phyloP scores from a whole-genome alignment of 1,140 invertebrate species.

The Bombus huntii region DNA sequence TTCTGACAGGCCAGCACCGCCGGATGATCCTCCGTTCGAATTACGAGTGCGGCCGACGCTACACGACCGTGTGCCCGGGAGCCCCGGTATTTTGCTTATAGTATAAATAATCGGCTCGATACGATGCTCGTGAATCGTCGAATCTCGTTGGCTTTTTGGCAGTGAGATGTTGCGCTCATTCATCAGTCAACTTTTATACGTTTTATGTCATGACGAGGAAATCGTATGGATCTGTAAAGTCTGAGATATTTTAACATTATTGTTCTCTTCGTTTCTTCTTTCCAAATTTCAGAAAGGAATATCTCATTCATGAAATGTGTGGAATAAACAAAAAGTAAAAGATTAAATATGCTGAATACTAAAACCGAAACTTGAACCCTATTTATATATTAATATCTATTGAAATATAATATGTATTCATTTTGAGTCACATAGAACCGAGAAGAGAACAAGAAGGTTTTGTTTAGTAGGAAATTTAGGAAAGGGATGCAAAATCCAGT shows the following conservation, averaged over 20 bases:
- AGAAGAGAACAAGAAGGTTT: too few relatives aligned
- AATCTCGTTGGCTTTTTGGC: conserved; percentile 18
- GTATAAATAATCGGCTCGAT: conserved; percentile 67
- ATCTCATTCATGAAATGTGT: too few relatives aligned
- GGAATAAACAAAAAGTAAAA: too few relatives aligned
- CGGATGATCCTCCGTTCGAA: conserved; percentile 57
- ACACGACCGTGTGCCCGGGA: conserved; percentile 38
- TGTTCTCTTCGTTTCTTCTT: background rate
- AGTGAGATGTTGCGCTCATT: conserved; percentile 10
- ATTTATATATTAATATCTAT: too few relatives aligned
- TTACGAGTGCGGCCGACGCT: conserved; percentile 55
- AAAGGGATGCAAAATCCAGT: too few relatives aligned
- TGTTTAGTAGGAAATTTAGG: too few relatives aligned
- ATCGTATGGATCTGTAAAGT: background rate
- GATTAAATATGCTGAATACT: too few relatives aligned
- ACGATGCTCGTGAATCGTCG: conserved; percentile 25
- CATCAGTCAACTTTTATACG: background rate
- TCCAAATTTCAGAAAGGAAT: too few relatives aligned
- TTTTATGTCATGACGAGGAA: background rate
- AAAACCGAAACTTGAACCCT: too few relatives aligned
- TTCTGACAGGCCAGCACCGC: conserved; percentile 65
- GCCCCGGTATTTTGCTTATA: conserved; percentile 65
- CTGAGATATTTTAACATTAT: background rate
- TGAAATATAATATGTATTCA: too few relatives aligned
- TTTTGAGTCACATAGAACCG: too few relatives aligned